These are phyloP conservation scores for Oceanites oceanicus DNA, from an alignment of 2,113 vertebrate genomes.

Conservation along the genomic window DNA sequence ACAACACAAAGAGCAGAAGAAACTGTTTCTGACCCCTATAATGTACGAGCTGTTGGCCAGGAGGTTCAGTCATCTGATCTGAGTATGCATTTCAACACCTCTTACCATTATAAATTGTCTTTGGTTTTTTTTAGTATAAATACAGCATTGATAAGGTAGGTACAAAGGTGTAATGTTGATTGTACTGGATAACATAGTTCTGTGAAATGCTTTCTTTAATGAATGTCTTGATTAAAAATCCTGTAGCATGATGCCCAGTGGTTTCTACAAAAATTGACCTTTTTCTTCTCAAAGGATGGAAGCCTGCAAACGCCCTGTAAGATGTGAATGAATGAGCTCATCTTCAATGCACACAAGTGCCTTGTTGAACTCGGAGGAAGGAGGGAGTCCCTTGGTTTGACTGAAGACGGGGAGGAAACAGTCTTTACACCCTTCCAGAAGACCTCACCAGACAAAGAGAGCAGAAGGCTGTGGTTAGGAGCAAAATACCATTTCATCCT, in stretches of 20 bases:
- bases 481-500: not conserved
- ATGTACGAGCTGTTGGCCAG: not conserved
- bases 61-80: not conserved
- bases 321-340: not conserved
- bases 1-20: not conserved
- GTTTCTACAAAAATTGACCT: not conserved
- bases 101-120: not conserved
- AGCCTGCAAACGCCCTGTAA: not conserved
- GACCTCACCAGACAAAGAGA: not conserved
- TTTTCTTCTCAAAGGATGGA: not conserved
- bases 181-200: not conserved
- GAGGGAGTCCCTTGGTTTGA: not conserved
- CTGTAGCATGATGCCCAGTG: not conserved
- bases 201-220: not conserved
- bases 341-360: not conserved
- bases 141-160: not conserved
- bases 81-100: not conserved
- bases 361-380: not conserved
- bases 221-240: not conserved
- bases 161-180: not conserved
- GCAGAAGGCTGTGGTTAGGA: not conserved
- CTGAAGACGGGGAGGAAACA: not conserved
- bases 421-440: not conserved
- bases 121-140: not conserved
- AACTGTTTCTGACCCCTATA: not conserved